Percentiles rank a stretch among this genome's conserved stretches.
phyloP scores from a whole-genome alignment of 2,113 vertebrate genomes.

The Embiotoca jacksoni region DNA sequence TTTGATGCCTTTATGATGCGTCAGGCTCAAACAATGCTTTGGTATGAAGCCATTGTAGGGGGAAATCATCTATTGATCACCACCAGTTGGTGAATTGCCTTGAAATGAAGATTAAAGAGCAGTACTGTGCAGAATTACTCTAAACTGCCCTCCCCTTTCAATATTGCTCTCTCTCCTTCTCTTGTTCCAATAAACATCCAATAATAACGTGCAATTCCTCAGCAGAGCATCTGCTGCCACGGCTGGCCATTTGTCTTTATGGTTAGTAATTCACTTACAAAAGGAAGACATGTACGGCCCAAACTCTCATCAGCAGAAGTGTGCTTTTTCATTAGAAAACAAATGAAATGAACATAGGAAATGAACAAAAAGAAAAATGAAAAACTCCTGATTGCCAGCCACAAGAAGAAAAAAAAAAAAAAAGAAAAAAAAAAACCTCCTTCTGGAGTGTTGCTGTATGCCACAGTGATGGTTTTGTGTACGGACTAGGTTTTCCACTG shows the following conservation, averaged over 20 bases:
- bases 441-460: conserved; percentile 23
- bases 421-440: neutral
- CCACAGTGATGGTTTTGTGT: conserved; percentile 32
- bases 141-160: conserved; percentile 44
- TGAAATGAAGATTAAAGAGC: conserved; percentile 70
- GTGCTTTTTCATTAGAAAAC: conserved; percentile 48
- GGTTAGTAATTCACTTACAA: conserved; percentile 65
- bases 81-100: conserved; percentile 46
- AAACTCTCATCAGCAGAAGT: conserved; percentile 60
- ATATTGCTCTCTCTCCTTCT: conserved; percentile 35
- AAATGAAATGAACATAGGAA: conserved; percentile 58
- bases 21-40: conserved; percentile 50
- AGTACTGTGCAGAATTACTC: conserved; percentile 31
- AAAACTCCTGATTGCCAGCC: conserved; percentile 37
- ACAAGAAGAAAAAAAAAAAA: too few species aligned
- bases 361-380: conserved; percentile 50
- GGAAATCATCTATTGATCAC: conserved; percentile 66
- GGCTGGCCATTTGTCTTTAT: conserved; percentile 70
- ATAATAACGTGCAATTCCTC: conserved; percentile 60
- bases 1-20: conserved; percentile 46
- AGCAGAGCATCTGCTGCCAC: conserved; percentile 64
- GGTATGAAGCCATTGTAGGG: conserved; percentile 36
- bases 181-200: conserved; percentile 65
- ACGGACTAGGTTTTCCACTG: conserved; percentile 44
- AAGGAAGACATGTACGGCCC: conserved; percentile 26